These are phyloP conservation scores for Drosophila recens DNA, from an alignment of 2,888 invertebrate genomes.

Conservation along the genomic window DNA sequence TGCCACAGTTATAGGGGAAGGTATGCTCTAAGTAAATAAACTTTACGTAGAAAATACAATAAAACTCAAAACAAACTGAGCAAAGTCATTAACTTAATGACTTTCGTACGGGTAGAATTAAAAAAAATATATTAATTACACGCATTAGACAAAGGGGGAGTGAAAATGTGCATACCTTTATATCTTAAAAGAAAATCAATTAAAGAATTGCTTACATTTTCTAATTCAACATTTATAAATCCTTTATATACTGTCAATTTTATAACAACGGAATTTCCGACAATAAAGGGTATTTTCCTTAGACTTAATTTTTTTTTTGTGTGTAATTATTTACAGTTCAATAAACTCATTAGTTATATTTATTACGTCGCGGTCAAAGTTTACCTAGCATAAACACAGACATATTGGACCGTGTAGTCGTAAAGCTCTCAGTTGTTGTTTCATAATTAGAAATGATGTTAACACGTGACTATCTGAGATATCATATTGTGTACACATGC, in stretches of 20 bases:
- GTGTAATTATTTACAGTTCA: constrained; percentile 20
- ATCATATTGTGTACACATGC: constrained; percentile 39
- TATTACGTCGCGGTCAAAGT: constrained; percentile 25
- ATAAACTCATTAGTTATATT: constrained; percentile 38
- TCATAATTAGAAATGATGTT: constrained; percentile 73
- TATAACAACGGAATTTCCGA: no score
- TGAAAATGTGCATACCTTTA: background rate
- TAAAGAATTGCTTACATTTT: no score
- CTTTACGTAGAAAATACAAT: background rate
- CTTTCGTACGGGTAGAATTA: background rate
- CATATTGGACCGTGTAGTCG: background rate
- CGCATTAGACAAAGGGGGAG: background rate
- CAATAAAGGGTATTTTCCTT: no score
- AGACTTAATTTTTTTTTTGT: background rate
- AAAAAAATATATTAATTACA: background rate
- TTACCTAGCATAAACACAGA: background rate
- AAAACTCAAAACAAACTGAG: background rate
- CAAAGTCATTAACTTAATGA: constrained; percentile 11
- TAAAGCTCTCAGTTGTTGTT: constrained; percentile 14
- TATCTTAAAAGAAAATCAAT: no score
- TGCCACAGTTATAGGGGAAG: background rate
- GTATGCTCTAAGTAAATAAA: constrained; percentile 3
- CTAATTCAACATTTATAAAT: no score
- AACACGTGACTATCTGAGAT: constrained; percentile 67
- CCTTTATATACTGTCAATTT: no score